Conservation (phyloP, 2,888 invertebrate species). For the Leptopilina syphax region DNA sequence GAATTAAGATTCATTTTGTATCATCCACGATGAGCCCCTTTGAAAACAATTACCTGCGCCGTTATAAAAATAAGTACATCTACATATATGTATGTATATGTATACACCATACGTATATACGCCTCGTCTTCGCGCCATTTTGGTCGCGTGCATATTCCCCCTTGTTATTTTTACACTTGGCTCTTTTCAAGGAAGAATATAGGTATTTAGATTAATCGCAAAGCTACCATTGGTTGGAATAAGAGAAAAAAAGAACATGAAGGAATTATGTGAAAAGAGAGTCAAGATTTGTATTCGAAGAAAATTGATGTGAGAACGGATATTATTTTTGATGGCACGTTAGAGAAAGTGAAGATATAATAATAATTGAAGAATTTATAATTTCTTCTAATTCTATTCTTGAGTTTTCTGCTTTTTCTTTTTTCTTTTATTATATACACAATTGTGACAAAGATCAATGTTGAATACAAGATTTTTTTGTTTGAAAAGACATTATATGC, state of each 20-base stretch:
- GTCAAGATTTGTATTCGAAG: slow-evolving; percentile 25
- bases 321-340: slow-evolving; percentile 31
- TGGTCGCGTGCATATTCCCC: slow-evolving; percentile 62
- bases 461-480: not conserved
- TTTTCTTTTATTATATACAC: not conserved
- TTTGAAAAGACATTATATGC: not conserved
- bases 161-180: slow-evolving; percentile 49
- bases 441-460: slow-evolving; percentile 11
- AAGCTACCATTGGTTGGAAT: slow-evolving; percentile 28
- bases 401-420: slow-evolving; percentile 18
- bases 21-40: slow-evolving; percentile 13
- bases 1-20: not conserved
- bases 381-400: not conserved
- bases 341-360: slow-evolving; percentile 29
- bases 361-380: slow-evolving; percentile 9
- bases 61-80: not conserved
- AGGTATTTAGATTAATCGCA: slow-evolving; percentile 42
- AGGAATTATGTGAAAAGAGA: slow-evolving; percentile 31
- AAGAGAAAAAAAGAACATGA: slow-evolving; percentile 3
- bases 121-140: slow-evolving; percentile 50
- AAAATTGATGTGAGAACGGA: slow-evolving; percentile 38
- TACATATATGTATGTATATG: not conserved
- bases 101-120: not conserved
- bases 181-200: slow-evolving; percentile 31
- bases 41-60: slow-evolving; percentile 6